Evolutionary conservation across 2,888 invertebrate genomes (phyloP), one percentile per base, ranked within the genome.

Genomic region (Microctonus brassicae): DNA sequence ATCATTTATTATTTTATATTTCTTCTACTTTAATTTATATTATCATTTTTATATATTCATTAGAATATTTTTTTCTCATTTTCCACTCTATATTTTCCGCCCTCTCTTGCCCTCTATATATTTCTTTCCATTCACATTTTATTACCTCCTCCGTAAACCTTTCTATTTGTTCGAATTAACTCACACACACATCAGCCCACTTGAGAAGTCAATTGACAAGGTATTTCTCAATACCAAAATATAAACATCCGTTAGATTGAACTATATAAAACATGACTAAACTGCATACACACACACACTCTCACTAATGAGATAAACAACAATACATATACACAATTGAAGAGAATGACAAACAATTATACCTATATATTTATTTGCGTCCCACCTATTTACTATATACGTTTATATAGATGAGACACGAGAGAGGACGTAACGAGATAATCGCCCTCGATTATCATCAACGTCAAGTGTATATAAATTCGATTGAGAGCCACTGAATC

Each of bases 401-500:
- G 1, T 39, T 24, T 6, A 11, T 26, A 57, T 9, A 36, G 20
- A 22, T 13, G 61, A 17, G 10, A 39, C n/a, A 39, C 61, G n/a
- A n/a, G 20, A 33, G 52, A 53, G 47, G 64, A 26, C 53, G 53
- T 53, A 64, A 64, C 64, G 33, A 64, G 64, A 64, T 64, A 64
- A 64, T 64, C 52, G 53, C 53, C 29, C 52, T 64, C 47, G 64
- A 64, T 64, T 33, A 52, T 22, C 33, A 34, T 20, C 24, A 64
- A 24, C 24, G 33, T 34, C 55, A 26, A 55, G 26, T 55, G 55
- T 33, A 66, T 57, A 24, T 11, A 20, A 66, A 39, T 57, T 76
- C 73, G 71, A 75, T 76, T 76, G 74, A 75, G 75, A 73, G 70
- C 69, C 75, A 72, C 75, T 74, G 74, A 53, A 22, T 57, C 34